Evolutionary conservation across 1,140 invertebrate genomes (phyloP), one percentile per base, ranked within the genome.

Genomic region (Eumeta japonica): DNA sequence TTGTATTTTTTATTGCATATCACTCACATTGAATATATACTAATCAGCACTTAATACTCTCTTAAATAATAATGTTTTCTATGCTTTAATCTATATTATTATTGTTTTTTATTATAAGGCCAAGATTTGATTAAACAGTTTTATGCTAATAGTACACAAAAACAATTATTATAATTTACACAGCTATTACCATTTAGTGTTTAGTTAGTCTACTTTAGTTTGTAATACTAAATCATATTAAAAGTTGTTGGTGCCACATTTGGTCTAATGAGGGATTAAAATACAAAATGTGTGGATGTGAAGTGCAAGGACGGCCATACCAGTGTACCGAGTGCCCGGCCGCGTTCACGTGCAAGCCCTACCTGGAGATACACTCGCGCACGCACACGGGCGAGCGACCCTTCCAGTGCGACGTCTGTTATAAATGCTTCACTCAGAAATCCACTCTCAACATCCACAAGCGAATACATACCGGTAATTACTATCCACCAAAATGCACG

Each of bases 401-500:
- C 2, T 88, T 85, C 63, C 76, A 82, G 71, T 89, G 87, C 70
- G 80, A 83, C 46, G 62, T 81, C 38, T 83, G 82, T 59, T 76
- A 80, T 45, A 85, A 84, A 57, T 71, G 82, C 50, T 86, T 85
- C 66, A 83, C 83, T 16, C 83, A 85, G 60, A 85, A 85, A 71
- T 85, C 83, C 36, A 85, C 83, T 48, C 67, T 86, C 44, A 84
- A 89, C 75, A 88, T 88, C 50, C 88, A 90, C 76, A 88, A 88
- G 66, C 76, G 87, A 39, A 85, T 87, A 38, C 87, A 90, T 63
- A 87, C 85, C 27, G 86, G 86, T 55, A 70, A 52, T n/a, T n/a
- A n/a, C n/a, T n/a, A n/a, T n/a, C n/a, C n/a, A n/a, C n/a, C n/a
- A n/a, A n/a, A n/a, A n/a, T n/a, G n/a, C n/a, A n/a, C n/a, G n/a